Evolutionary conservation across 2,113 vertebrate species (phyloP).

Genomic region (Oreochromis spilurus): DNA sequence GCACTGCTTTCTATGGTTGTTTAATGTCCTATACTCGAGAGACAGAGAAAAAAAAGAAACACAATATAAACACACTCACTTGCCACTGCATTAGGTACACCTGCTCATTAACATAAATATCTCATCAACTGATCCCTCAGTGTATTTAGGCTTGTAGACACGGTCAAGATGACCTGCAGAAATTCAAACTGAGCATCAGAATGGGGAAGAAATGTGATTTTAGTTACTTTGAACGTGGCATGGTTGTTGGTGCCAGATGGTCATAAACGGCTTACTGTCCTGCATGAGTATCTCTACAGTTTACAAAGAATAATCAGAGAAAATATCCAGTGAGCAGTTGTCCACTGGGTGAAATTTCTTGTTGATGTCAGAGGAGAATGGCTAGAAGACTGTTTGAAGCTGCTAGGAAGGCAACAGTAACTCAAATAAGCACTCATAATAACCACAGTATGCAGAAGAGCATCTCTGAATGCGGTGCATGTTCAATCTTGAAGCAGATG

Average conservation of each 20-base stretch:
- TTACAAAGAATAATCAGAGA: background rate
- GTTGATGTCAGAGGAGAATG: background rate
- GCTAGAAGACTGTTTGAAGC: background rate
- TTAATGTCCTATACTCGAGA: background rate
- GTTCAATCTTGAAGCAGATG: background rate
- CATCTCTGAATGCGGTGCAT: background rate
- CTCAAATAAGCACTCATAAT: background rate
- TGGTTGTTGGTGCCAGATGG: background rate
- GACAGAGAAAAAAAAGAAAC: background rate
- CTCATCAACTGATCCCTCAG: background rate
- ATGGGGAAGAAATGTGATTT: background rate
- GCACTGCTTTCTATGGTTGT: background rate
- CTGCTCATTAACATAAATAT: background rate
- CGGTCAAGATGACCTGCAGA: background rate
- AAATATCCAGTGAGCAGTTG: background rate
- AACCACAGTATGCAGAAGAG: background rate
- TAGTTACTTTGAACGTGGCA: background rate
- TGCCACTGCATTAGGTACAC: background rate
- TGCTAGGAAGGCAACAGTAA: background rate
- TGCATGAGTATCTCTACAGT: background rate
- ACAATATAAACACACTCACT: background rate
- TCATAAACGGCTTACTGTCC: background rate
- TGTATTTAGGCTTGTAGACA: background rate
- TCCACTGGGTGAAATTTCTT: background rate
- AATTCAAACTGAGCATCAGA: background rate